Conservation (phyloP, 2,888 invertebrate genomes). For the Chydorus sphaericus region DNA sequence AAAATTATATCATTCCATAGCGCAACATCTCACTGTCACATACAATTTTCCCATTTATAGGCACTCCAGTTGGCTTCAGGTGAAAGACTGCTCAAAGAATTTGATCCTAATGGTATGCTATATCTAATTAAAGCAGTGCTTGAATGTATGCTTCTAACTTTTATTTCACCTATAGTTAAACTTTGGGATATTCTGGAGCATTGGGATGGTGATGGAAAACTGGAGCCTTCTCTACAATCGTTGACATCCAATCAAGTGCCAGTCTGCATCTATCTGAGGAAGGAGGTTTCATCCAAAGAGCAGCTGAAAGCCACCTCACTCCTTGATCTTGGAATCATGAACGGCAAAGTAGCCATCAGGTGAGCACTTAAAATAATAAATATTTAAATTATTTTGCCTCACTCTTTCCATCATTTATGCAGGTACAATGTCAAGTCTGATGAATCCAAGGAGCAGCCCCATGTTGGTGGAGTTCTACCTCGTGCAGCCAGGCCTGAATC, state of each 20-base stretch:
- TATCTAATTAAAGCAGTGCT: background rate
- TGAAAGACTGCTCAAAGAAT: slow-evolving; percentile 8
- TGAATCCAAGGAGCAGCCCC: slow-evolving; percentile 6
- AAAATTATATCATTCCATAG: too few species aligned
- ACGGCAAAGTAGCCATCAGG: slow-evolving; percentile 12
- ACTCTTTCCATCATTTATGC: background rate
- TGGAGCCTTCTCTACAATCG: background rate
- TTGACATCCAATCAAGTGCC: background rate
- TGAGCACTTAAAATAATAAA: background rate
- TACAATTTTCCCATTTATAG: too few species aligned
- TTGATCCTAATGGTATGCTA: slow-evolving; percentile 8
- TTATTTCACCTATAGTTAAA: background rate
- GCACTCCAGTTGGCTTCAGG: slow-evolving; percentile 9
- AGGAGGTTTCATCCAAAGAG: slow-evolving; percentile 11
- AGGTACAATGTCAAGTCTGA: background rate
- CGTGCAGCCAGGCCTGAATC: slow-evolving; percentile 4
- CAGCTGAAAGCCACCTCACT: background rate
- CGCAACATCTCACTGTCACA: too few species aligned
- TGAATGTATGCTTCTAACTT: background rate
- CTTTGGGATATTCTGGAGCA: slow-evolving; percentile 3
- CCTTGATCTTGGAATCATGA: slow-evolving; percentile 1
- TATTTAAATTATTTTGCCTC: background rate
- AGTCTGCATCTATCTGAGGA: slow-evolving; percentile 10
- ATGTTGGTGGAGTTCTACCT: slow-evolving; percentile 8
- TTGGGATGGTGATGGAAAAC: background rate